These are phyloP conservation scores for Chrysopa pallens DNA, from an alignment of 1,140 invertebrate species.

Conservation along the genomic window DNA sequence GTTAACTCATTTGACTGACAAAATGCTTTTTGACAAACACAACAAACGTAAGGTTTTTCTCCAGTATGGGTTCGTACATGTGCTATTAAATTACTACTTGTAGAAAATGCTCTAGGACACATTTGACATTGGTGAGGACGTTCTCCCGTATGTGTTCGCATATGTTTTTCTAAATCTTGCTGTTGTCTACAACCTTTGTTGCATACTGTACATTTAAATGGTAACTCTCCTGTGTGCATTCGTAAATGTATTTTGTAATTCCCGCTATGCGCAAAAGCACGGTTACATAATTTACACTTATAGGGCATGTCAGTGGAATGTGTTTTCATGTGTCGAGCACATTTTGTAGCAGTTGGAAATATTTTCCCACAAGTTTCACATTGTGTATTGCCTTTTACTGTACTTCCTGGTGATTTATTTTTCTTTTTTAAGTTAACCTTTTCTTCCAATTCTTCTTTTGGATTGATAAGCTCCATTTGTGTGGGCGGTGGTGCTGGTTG, in stretches of 20 bases:
- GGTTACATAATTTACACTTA: conserved; percentile 48
- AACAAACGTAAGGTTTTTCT: conserved; percentile 24
- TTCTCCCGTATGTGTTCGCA: conserved; percentile 31
- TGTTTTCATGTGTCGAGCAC: conserved; percentile 36
- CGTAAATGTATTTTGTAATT: conserved; percentile 39
- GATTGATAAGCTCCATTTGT: too few species aligned
- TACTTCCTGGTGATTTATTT: too few species aligned
- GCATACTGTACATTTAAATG: conserved; percentile 39
- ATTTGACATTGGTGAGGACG: conserved; percentile 32
- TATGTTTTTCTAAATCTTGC: conserved; percentile 35
- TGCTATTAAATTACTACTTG: conserved; percentile 31
- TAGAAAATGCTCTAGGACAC: conserved; percentile 32
- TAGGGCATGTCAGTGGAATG: conserved; percentile 50
- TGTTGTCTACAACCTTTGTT: conserved; percentile 33
- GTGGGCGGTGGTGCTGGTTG: background rate
- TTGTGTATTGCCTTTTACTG: conserved; percentile 12
- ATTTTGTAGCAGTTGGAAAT: conserved; percentile 32
- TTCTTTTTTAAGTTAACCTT: too few species aligned
- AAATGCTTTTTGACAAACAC: conserved; percentile 25
- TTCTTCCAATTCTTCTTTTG: too few species aligned
- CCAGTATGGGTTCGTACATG: conserved; percentile 31
- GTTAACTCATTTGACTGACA: conserved; percentile 24
- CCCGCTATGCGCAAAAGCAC: conserved; percentile 45
- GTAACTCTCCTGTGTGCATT: conserved; percentile 37
- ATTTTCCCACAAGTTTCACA: conserved; percentile 36